These are phyloP conservation scores for Hypsopygia costalis DNA, from an alignment of 2,888 invertebrate genomes.

Conservation along the genomic window DNA sequence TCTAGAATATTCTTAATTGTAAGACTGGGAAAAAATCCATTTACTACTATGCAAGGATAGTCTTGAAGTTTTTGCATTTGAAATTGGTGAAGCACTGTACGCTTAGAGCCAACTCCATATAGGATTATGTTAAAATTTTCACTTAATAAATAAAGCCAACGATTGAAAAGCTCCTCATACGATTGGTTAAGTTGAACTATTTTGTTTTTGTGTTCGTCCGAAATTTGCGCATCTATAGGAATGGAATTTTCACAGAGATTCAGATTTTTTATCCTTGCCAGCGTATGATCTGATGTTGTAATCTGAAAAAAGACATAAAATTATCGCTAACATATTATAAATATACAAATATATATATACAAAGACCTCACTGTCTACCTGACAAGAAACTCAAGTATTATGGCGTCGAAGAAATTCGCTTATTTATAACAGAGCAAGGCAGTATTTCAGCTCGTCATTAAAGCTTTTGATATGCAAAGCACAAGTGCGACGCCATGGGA, in stretches of 20 bases:
- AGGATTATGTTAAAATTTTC: slow-evolving; percentile 93
- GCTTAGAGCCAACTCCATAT: slow-evolving; percentile 96
- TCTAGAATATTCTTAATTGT: slow-evolving; percentile 91
- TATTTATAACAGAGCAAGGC: too few relatives aligned
- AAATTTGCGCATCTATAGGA: slow-evolving; percentile 79
- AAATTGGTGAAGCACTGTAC: slow-evolving; percentile 87
- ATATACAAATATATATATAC: too few relatives aligned
- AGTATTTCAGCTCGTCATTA: too few relatives aligned
- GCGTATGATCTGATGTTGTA: slow-evolving; percentile 88
- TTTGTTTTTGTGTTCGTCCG: slow-evolving; percentile 80
- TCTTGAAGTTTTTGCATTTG: slow-evolving; percentile 74
- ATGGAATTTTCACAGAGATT: slow-evolving; percentile 77
- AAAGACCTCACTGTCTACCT: too few relatives aligned
- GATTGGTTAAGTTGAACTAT: slow-evolving; percentile 78
- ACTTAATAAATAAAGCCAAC: slow-evolving; percentile 87
- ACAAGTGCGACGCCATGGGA: too few relatives aligned
- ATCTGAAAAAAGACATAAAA: slow-evolving; percentile 61
- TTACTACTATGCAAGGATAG: slow-evolving; percentile 88
- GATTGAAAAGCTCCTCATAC: slow-evolving; percentile 81
- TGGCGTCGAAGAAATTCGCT: too few relatives aligned
- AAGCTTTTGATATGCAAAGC: too few relatives aligned
- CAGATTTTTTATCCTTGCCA: slow-evolving; percentile 87
- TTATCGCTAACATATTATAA: too few relatives aligned
- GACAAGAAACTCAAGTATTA: too few relatives aligned
- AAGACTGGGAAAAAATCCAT: slow-evolving; percentile 96